Evolutionary conservation across 2,797 vertebrate genomes (phyloP), one percentile per base, ranked within the genome.

Genomic region (Alfaro cultratus): DNA sequence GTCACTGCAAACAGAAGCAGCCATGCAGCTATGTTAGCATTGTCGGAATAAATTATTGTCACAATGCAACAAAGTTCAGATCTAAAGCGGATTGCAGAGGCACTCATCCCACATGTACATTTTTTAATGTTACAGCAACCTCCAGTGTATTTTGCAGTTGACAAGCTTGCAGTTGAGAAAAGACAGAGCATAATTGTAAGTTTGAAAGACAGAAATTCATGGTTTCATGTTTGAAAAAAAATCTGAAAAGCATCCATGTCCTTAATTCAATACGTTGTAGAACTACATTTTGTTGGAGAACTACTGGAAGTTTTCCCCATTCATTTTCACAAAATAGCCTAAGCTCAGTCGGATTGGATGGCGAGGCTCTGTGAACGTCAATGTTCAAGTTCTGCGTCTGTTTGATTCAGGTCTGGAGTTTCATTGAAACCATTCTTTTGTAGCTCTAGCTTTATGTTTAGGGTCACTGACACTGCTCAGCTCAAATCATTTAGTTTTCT

Each of bases 1-100:
- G 75, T 85, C 87, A 87, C 7, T 39, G 53, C 73, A 83, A 85
- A 88, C 77, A 83, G 64, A 60, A 64, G 31, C 75, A 76, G 47
- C 46, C 75, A 81, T 81, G 80, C 47, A 73, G 60, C 76, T 74
- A 73, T 62, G 73, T 68, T 71, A 55, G 82, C 64, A 77, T 4
- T 80, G 78, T 77, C 43, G 3, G 55, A 80, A 49, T 76, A 77
- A 82, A 79, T 84, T 71, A 46, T 15, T 4, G 64, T 45, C 77
- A 82, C 68, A 57, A 70, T 67, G 16, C 11, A 39, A 15, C 12
- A 15, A 53, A 53, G n/a, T 74, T 16, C 68, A 43, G 68, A 71
- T 45, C 68, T 71, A 45, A 15, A 71, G 68, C 15, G 41, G 26
- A 41, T 45, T 45, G 68, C 26, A 71, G 41, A 15, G 39, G 68